A percentile compares a stretch with the other conserved stretches of the same genome.
Conservation (phyloP, 2,113 vertebrate species). For the Epinephelus cyanopodus region DNA sequence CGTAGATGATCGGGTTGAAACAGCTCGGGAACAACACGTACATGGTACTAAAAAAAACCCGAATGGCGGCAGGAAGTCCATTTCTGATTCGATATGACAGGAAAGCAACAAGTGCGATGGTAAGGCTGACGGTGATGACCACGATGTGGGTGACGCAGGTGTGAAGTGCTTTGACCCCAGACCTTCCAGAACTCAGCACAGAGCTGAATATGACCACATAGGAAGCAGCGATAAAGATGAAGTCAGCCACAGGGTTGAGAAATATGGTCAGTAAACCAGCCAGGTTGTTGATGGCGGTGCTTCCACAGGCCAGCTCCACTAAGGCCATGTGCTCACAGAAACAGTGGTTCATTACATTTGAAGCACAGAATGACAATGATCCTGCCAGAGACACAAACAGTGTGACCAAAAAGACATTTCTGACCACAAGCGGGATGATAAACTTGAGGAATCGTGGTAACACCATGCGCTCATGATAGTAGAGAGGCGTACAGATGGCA, state of each 20-base stretch:
- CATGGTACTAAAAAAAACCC: conserved; percentile 40
- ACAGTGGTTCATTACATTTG: conserved; percentile 38
- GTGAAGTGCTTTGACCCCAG: conserved; percentile 28
- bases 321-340: conserved; percentile 71
- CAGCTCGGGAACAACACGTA: conserved; percentile 50
- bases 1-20: conserved; percentile 56
- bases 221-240: conserved; percentile 28
- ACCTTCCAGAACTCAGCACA: not conserved
- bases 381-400: conserved; percentile 20
- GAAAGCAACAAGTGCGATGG: conserved; percentile 25
- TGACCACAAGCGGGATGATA: conserved; percentile 12
- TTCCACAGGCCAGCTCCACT: conserved; percentile 61
- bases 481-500: conserved; percentile 54
- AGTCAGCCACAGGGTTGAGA: conserved; percentile 27
- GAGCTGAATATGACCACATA: conserved; percentile 50
- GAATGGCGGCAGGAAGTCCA: conserved; percentile 1
- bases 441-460: conserved; percentile 18
- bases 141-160: conserved; percentile 60
- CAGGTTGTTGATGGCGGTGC: conserved; percentile 40
- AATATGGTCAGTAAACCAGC: conserved; percentile 5
- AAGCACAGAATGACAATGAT: conserved; percentile 23
- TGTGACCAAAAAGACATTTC: not conserved
- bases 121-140: conserved; percentile 31
- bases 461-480: conserved; percentile 39
- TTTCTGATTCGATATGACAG: conserved; percentile 36